Conservation (phyloP, 2,113 vertebrate genomes). For the Lophochroa leadbeateri region DNA sequence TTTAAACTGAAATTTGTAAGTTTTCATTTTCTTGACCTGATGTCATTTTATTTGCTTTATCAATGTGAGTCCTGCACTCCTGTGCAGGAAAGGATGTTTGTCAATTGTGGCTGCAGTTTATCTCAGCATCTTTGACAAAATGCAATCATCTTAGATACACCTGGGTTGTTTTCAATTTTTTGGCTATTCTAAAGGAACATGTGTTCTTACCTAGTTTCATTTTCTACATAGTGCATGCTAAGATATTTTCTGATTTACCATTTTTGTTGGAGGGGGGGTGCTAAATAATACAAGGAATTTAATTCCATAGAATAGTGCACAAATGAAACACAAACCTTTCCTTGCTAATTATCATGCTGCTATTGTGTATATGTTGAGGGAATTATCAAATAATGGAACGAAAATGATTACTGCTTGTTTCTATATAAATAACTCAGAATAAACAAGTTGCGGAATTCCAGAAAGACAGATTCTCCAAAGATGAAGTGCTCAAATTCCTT, state of each 20-base stretch:
- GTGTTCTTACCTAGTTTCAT: background rate
- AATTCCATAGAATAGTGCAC: background rate
- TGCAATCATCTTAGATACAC: background rate
- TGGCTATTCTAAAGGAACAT: accelerated
- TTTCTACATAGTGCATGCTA: background rate
- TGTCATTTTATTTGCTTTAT: background rate
- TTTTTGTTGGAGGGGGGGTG: background rate
- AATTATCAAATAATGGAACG: background rate
- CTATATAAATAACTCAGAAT: background rate
- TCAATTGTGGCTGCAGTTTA: background rate
- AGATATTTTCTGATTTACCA: background rate
- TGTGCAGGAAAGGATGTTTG: background rate
- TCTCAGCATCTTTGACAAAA: background rate
- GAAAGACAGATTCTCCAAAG: background rate
- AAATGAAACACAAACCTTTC: background rate
- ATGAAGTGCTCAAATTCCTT: background rate
- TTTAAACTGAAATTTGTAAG: background rate
- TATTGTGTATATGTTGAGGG: background rate
- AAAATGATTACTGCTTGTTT: background rate
- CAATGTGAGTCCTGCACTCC: background rate
- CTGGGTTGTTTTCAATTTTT: background rate
- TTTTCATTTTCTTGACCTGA: background rate
- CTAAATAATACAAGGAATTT: background rate
- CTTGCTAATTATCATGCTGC: background rate
- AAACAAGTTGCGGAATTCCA: background rate